These are phyloP conservation scores for Pachliopta kotzebuea DNA, from an alignment of 2,888 invertebrate genomes.

Conservation along the genomic window DNA sequence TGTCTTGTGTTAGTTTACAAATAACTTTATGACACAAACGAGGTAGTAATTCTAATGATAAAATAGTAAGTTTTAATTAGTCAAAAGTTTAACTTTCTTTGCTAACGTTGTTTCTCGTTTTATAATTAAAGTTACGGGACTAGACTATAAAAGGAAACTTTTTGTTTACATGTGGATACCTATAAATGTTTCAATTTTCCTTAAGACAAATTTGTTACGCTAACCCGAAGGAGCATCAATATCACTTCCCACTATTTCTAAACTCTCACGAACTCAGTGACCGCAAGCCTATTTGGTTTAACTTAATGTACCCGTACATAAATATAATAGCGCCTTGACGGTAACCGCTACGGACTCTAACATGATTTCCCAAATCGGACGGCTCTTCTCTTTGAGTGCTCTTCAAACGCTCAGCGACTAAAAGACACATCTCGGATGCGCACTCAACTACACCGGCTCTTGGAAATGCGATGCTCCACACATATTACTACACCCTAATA, in stretches of 20 bases:
- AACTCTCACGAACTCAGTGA: not conserved
- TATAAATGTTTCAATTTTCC: not conserved
- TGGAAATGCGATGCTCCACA: slow-evolving; percentile 47
- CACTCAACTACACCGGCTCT: slow-evolving; percentile 46
- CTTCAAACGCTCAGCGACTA: slow-evolving; percentile 48
- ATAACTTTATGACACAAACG: too few relatives aligned
- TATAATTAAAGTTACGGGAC: not conserved
- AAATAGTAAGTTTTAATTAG: too few relatives aligned
- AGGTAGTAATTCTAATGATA: too few relatives aligned
- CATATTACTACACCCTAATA: slow-evolving; percentile 29
- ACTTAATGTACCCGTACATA: slow-evolving; percentile 23
- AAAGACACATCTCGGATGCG: slow-evolving; percentile 34
- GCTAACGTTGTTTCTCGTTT: not conserved
- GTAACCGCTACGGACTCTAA: slow-evolving; percentile 47
- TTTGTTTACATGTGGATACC: not conserved
- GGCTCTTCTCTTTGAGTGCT: slow-evolving; percentile 65
- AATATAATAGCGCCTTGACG: slow-evolving; percentile 29
- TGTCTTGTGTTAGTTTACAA: too few relatives aligned
- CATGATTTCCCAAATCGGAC: slow-evolving; percentile 74
- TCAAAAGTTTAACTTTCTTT: not conserved
- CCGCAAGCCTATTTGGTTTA: slow-evolving; percentile 12
- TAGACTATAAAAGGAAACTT: not conserved
- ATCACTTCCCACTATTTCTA: not conserved
- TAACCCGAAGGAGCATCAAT: slow-evolving; percentile 1
- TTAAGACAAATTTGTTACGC: not conserved